Conservation (phyloP, 2,113 vertebrate genomes). For the Solea solea region DNA sequence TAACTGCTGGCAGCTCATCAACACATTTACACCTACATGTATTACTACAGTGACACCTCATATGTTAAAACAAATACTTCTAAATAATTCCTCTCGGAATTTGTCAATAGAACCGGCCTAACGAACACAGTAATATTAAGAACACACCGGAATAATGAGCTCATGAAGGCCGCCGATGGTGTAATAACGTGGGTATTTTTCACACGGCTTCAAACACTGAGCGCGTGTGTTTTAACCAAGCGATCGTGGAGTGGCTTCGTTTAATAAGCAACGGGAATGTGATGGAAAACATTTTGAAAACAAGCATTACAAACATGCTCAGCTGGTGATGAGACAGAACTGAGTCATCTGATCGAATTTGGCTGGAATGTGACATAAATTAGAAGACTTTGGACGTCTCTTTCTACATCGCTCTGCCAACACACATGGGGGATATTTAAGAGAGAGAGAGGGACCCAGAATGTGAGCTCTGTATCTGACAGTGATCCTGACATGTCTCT, state of each 20-base stretch:
- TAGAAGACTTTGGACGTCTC: constrained; percentile 49
- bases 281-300: constrained; percentile 34
- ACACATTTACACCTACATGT: constrained; percentile 24
- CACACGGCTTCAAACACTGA: not conserved
- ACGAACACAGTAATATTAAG: not conserved
- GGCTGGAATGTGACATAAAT: constrained; percentile 48
- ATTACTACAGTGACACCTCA: not conserved
- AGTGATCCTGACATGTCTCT: constrained; percentile 55
- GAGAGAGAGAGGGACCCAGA: too few species aligned
- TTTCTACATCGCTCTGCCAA: constrained; percentile 45
- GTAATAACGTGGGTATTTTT: not conserved
- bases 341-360: constrained; percentile 63
- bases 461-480: constrained; percentile 8
- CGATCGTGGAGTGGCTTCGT: constrained; percentile 10
- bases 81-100: not conserved
- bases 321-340: constrained; percentile 60
- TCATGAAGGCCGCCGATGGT: not conserved
- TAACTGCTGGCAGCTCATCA: constrained; percentile 15
- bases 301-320: constrained; percentile 55
- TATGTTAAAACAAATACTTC: not conserved
- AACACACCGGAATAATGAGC: not conserved
- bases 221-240: constrained; percentile 18
- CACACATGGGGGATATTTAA: constrained; percentile 9
- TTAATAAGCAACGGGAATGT: constrained; percentile 18
- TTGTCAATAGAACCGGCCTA: not conserved